Base-by-base conservation (phyloP, 1,140 invertebrate species). In the Himalopsyche phryganea region DNA sequence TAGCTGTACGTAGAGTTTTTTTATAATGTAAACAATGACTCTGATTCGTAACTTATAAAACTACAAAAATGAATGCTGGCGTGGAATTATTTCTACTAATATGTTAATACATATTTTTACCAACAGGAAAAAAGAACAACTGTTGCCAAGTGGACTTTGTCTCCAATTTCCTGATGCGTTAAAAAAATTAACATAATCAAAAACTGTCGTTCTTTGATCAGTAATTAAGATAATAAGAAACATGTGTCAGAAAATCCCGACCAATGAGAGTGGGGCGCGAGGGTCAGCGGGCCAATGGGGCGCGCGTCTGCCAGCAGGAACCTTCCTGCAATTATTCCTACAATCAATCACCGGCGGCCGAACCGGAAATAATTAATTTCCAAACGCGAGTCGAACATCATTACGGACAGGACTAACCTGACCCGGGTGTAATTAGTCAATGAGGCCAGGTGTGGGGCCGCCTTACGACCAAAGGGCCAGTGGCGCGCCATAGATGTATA, bases 311-410 rank as follows among this genome's bases (percentile, higher is more conserved):
- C 36, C n/a, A 15, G 15, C 23, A 28, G 23, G 23, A 28, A 28
- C 23, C 23, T 28, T 28, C 32, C 48, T 50, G 47, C 57, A 59
- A 59, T 59, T 59, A 59, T 59, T 59, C 28, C 40, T 40, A 47
- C 42, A 52, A 59, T 59, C 57, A 59, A 59, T 59, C 57, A 59
- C 49, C 57, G 50, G 13, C 49, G 57, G 49, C 40, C 42, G 28
- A 50, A 50, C 40, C 57, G 57, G 57, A 59, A 59, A 59, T 59
- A 59, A 59, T 59, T 59, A 59, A 59, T 59, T 59, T 59, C 38
- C 38, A 44, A 59, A 59, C 49, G 57, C 46, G 49, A 19, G 20
- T 35, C 35, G 23, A 52, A 45, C 57, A 51, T 59, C 47, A 59
- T 52, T 51, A 59, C 57, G 40, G 57, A 52, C 55, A 50, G 32